Evolutionary conservation across 92 coral and sea anemone genomes (phyloP), one percentile per base, ranked within the genome.

Genomic region (Plumapathes pennacea): DNA sequence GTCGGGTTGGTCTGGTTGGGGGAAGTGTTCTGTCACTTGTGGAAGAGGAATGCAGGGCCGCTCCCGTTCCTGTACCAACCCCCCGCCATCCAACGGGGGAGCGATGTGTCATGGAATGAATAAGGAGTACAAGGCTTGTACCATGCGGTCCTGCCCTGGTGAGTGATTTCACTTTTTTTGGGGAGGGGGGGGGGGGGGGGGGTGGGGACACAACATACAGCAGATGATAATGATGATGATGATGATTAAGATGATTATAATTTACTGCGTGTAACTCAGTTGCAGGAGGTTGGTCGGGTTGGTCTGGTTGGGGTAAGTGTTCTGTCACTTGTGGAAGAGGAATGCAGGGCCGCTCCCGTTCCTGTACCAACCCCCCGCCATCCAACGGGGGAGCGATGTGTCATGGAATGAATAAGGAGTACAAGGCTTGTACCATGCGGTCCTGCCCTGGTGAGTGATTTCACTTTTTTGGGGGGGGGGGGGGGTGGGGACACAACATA

Each of bases 211-310:
- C 40, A 34, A 34, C n/a, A 8, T 34, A 8, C 40, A 34, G 40
- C n/a, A 34, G n/a, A 8, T 34, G 40, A 34, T 8, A 34, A 8
- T n/a, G 8, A 34, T 8, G 9, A 8, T 34, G 40, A 34, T 34
- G n/a, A 34, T 8, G n/a, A 8, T 8, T 34, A 8, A 34, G 9
- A 34, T n/a, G n/a, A n/a, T n/a, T n/a, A n/a, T n/a, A n/a, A n/a
- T n/a, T n/a, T n/a, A n/a, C n/a, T n/a, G n/a, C n/a, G n/a, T n/a
- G n/a, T n/a, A n/a, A n/a, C n/a, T n/a, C n/a, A 61, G 68, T 61
- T 7, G 9, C 44, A 23, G 68, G 68, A 4, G 68, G 54, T n/a
- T 61, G 68, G 68, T 61, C 68, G 14, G 51, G 10, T 13, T 61
- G 68, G 68, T 44, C 34, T 3, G 30, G 12, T 7, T 61, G 68